These are phyloP conservation scores for Myioborus melanocephalus DNA, from an alignment of 2,797 vertebrate genomes.

Conservation along the genomic window DNA sequence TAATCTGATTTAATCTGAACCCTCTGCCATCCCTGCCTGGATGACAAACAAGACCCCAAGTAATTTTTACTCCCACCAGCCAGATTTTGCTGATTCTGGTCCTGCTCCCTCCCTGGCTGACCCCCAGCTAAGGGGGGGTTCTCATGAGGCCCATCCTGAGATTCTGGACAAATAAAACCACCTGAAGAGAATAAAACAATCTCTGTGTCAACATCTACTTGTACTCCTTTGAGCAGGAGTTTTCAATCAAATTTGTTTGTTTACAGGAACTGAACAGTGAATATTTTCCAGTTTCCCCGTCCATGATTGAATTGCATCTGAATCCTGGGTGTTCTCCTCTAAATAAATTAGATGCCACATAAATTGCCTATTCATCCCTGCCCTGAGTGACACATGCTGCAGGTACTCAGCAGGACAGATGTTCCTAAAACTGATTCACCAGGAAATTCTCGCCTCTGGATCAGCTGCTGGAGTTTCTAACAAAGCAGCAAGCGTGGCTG, in stretches of 20 bases:
- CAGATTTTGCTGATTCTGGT: background rate
- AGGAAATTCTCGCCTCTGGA: background rate
- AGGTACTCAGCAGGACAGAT: background rate
- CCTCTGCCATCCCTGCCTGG: background rate
- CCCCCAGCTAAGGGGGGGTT: background rate
- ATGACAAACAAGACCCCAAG: background rate
- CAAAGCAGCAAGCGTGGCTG: background rate
- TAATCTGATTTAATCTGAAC: background rate
- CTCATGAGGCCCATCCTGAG: background rate
- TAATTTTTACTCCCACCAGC: background rate
- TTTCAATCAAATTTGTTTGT: background rate
- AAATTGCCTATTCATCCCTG: conserved; percentile 23
- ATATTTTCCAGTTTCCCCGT: background rate
- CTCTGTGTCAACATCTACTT: background rate
- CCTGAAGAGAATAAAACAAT: background rate
- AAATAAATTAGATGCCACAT: background rate
- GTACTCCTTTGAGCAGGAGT: background rate
- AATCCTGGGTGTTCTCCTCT: background rate
- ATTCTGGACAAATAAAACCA: background rate
- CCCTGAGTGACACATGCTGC: background rate
- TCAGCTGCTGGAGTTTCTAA: background rate
- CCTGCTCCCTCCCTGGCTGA: background rate
- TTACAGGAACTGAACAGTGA: background rate
- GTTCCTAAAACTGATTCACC: background rate
- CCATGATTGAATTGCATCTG: background rate